Evolutionary conservation across 2,113 vertebrate species (phyloP).

Genomic region (Nannobrachium achirus): DNA sequence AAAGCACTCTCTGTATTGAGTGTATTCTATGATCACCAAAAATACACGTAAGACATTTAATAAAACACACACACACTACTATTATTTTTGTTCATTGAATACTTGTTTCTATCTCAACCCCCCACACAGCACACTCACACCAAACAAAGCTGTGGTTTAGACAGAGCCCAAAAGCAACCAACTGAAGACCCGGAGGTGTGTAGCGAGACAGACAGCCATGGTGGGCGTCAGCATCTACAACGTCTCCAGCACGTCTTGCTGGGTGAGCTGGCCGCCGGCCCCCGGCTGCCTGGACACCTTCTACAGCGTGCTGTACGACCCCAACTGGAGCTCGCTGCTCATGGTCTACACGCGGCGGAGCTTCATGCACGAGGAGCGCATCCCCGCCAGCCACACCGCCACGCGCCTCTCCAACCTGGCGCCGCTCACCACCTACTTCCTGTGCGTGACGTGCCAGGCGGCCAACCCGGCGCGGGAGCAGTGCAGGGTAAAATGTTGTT

Average conservation of each 20-base stretch:
- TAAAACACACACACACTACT: too few relatives aligned
- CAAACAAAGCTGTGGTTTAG: too few relatives aligned
- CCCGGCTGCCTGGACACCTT: conserved; percentile 84
- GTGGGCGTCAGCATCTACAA: conserved; percentile 79
- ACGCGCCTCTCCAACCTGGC: conserved; percentile 83
- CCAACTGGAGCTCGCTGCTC: conserved; percentile 86
- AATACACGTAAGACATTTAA: too few relatives aligned
- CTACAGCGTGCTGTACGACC: conserved; percentile 90
- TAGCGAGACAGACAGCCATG: conserved; percentile 66
- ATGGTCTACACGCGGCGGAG: conserved; percentile 83
- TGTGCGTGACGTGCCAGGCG: conserved; percentile 88
- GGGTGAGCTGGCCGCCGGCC: conserved; percentile 80
- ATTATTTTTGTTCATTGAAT: neutral
- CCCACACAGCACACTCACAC: neutral
- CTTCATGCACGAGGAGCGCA: conserved; percentile 85
- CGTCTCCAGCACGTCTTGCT: conserved; percentile 82
- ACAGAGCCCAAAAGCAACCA: too few relatives aligned
- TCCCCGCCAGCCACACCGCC: conserved; percentile 83
- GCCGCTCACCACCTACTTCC: conserved; percentile 85
- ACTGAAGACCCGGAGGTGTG: neutral
- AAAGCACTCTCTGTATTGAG: too few relatives aligned
- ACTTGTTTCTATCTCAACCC: neutral
- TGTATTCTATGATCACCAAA: too few relatives aligned
- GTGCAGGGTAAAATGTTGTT: too few relatives aligned
- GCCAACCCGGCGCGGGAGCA: conserved; percentile 84